phyloP scores from a whole-genome alignment of 2,888 invertebrate genomes.

The Autographa pulchrina region DNA sequence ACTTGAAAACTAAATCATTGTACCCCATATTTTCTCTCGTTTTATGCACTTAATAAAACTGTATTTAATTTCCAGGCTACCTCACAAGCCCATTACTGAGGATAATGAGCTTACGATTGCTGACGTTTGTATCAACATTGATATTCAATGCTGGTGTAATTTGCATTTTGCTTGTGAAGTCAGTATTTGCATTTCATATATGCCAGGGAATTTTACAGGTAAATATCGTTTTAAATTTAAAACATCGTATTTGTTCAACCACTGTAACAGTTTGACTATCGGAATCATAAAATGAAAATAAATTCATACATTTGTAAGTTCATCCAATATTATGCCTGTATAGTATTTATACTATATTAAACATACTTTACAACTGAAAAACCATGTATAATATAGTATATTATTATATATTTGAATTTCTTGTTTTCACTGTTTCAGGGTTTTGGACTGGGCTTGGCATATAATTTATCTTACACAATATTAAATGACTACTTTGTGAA shows the following conservation, averaged over 20 bases:
- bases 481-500: conserved; percentile 45
- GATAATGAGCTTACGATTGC: conserved; percentile 66
- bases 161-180: conserved; percentile 66
- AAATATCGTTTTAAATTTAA: conserved; percentile 14
- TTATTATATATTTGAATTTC: too few relatives aligned
- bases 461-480: conserved; percentile 46
- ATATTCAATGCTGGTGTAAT: conserved; percentile 65
- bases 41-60: neutral
- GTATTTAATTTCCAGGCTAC: conserved; percentile 67
- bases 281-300: too few relatives aligned
- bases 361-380: too few relatives aligned
- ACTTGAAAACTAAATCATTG: neutral
- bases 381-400: too few relatives aligned
- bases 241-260: too few relatives aligned
- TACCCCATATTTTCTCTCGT: neutral
- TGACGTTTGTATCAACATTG: conserved; percentile 62
- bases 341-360: too few relatives aligned
- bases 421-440: conserved; percentile 39
- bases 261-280: too few relatives aligned
- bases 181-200: conserved; percentile 66
- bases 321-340: too few relatives aligned
- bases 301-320: too few relatives aligned
- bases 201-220: conserved; percentile 74
- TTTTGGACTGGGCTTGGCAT: conserved; percentile 38
- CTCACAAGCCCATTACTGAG: conserved; percentile 70